Evolutionary conservation across 1,140 invertebrate species (phyloP).

Genomic region (Cydia strobilella): DNA sequence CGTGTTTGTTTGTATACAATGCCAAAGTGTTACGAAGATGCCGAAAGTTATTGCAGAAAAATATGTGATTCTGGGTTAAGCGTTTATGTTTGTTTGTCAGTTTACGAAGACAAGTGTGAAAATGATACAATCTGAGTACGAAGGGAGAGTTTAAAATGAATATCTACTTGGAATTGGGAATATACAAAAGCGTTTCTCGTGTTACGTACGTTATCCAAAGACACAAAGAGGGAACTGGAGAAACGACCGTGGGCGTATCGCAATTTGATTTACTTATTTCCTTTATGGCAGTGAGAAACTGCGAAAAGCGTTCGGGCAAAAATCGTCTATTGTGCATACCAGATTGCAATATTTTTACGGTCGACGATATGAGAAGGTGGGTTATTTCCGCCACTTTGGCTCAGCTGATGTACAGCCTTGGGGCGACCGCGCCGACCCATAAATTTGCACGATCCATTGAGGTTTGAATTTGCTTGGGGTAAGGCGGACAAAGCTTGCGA

Average conservation of each 20-base stretch:
- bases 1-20: slow-evolving; percentile 17
- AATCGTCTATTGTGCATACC: slow-evolving; percentile 24
- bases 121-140: too few species aligned
- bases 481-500: slow-evolving; percentile 40
- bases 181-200: not conserved
- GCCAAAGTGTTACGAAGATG: not conserved
- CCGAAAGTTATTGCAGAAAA: not conserved
- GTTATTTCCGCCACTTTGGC: slow-evolving; percentile 25
- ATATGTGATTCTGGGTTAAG: too few species aligned
- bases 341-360: slow-evolving; percentile 29
- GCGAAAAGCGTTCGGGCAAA: slow-evolving; percentile 15
- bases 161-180: too few species aligned
- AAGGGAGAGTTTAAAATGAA: too few species aligned
- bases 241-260: not conserved
- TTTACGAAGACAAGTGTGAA: too few species aligned
- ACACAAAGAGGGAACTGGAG: not conserved
- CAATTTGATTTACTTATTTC: slow-evolving; percentile 29
- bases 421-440: slow-evolving; percentile 37
- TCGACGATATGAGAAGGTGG: slow-evolving; percentile 17
- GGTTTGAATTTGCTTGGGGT: slow-evolving; percentile 47
- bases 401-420: slow-evolving; percentile 26
- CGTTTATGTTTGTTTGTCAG: too few species aligned
- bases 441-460: slow-evolving; percentile 48
- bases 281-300: slow-evolving; percentile 16
- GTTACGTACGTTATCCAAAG: not conserved